Evolutionary conservation across 2,888 invertebrate species (phyloP).

Genomic region (Clepsis dumicolana): DNA sequence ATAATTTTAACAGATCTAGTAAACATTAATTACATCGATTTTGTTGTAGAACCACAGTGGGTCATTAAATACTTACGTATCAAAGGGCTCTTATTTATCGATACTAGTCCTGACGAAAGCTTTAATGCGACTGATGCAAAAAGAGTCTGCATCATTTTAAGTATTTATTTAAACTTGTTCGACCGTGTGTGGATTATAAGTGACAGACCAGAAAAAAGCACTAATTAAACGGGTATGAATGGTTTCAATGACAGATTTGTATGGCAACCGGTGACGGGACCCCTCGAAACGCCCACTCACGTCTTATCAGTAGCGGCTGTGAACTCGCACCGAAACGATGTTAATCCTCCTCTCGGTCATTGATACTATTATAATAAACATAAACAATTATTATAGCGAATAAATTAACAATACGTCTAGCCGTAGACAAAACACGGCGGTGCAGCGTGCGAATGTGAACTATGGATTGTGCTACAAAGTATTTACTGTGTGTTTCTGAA

Average conservation of each 20-base stretch:
- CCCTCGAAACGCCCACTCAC: conserved; percentile 35
- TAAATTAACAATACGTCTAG: conserved; percentile 35
- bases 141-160: no score
- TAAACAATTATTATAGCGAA: conserved; percentile 40
- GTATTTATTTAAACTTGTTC: not conserved
- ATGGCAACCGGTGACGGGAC: conserved; percentile 15
- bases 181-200: not conserved
- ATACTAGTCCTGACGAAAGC: not conserved
- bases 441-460: conserved; percentile 21
- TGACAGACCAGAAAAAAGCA: not conserved
- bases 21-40: not conserved
- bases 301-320: conserved; percentile 37
- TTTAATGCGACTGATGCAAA: not conserved
- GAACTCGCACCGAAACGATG: conserved; percentile 40
- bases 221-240: not conserved
- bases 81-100: not conserved
- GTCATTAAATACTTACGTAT: not conserved
- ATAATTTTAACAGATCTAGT: not conserved
- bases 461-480: not conserved
- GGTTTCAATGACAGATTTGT: conserved; percentile 6
- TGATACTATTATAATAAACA: conserved; percentile 39
- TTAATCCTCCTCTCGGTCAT: conserved; percentile 40
- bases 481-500: not conserved
- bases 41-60: not conserved
- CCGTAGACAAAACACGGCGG: conserved; percentile 34